Evolutionary conservation across 2,113 vertebrate species (phyloP).

Genomic region (Percina caprodes): DNA sequence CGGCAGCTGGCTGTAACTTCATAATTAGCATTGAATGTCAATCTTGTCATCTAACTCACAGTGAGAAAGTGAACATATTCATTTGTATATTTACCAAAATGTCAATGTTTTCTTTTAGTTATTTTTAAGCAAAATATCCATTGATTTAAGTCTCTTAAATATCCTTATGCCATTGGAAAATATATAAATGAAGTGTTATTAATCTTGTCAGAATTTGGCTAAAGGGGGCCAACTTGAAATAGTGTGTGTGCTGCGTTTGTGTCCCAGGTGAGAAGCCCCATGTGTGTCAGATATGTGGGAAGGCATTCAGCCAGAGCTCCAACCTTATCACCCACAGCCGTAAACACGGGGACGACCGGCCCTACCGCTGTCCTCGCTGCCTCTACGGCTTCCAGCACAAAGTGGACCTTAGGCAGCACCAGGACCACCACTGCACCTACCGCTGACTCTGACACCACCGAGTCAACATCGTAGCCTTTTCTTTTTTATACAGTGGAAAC

Average conservation of each 20-base stretch:
- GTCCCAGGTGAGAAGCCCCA: constrained; percentile 83
- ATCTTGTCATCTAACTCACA: background rate
- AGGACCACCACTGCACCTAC: constrained; percentile 58
- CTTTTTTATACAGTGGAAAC: background rate
- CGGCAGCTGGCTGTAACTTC: background rate
- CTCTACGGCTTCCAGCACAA: constrained; percentile 60
- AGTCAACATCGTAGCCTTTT: background rate
- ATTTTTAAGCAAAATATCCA: background rate
- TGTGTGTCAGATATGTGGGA: constrained; percentile 82
- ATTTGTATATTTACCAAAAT: too few species aligned
- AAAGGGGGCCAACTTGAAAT: background rate
- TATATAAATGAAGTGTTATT: background rate
- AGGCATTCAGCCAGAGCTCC: constrained; percentile 85
- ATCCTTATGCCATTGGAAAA: background rate
- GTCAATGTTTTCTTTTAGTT: too few species aligned
- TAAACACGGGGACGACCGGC: constrained; percentile 74
- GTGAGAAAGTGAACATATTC: background rate
- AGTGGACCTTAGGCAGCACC: constrained; percentile 68
- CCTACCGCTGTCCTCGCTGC: constrained; percentile 72
- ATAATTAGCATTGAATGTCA: background rate
- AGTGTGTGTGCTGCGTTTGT: constrained; percentile 23
- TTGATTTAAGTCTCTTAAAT: background rate
- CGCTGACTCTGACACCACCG: background rate
- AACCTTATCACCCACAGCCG: constrained; percentile 86
- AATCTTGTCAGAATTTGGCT: background rate